Base-by-base conservation (phyloP, 2,888 invertebrate genomes). In the Hermodice carunculata region DNA sequence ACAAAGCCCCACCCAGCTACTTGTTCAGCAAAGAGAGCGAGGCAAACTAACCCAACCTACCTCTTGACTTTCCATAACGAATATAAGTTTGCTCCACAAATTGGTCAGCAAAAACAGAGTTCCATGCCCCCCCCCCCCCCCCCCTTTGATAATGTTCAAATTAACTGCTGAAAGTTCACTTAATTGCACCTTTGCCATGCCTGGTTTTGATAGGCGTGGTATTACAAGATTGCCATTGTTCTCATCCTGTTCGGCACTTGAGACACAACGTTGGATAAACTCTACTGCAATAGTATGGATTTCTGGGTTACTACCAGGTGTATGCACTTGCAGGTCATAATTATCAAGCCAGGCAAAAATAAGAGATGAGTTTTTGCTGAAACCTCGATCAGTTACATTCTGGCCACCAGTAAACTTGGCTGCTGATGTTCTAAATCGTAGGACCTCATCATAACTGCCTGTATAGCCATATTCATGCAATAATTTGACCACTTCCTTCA, bases 11-110 rank as follows among this genome's bases (percentile, higher is more conserved):
- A 60, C 24, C 1, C 48, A 8, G 46, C 49, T n/a, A 49, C 59
- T 37, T 59, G 59, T 11, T 49, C 59, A 5, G 28, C 17, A 17
- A 51, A 60, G 40, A 60, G 22, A n/a, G 49, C 19, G 26, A n/a
- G n/a, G n/a, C n/a, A n/a, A n/a, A n/a, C n/a, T n/a, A n/a, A n/a
- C n/a, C n/a, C n/a, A n/a, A n/a, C n/a, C n/a, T n/a, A n/a, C n/a
- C 51, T 60, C 51, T 60, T 17, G 49, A 29, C 29, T 60, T 60
- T 31, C 49, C 60, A 8, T 51, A 51, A 11, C 51, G 40, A 31
- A 51, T 51, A 37, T 60, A 60, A 17, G 60, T 51, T 37, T 60
- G 60, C 28, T 51, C 60, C n/a, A 49, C 60, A 51, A 49, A 60
- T 40, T 60, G 60, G 32, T 60, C 60, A n/a, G 24, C 17, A 26